Percentiles rank a stretch among this genome's conserved stretches.
phyloP scores from a whole-genome alignment of 2,797 vertebrate genomes.

The Neosilurus hyrtlii region DNA sequence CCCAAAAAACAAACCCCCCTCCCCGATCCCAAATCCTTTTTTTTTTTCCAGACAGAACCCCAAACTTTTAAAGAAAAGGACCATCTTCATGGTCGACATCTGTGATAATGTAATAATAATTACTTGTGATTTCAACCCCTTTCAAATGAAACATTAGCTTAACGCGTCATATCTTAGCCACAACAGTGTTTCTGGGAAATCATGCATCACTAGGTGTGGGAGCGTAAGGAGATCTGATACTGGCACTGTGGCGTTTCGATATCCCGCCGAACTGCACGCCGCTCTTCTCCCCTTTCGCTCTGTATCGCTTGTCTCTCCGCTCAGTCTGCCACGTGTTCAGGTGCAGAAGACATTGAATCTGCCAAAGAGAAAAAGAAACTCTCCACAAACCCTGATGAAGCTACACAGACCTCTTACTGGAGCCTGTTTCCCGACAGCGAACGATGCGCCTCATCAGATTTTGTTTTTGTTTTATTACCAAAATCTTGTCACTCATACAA shows the following conservation, averaged over 20 bases:
- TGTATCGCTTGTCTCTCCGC: slow-evolving; percentile 62
- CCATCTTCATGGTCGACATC: not conserved
- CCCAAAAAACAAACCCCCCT: not conserved
- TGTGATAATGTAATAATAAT: too few species aligned
- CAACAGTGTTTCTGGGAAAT: not conserved
- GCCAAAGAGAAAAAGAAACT: slow-evolving; percentile 60
- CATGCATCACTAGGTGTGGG: slow-evolving; percentile 46
- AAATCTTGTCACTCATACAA: slow-evolving; percentile 49
- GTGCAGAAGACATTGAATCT: slow-evolving; percentile 75
- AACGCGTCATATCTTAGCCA: not conserved
- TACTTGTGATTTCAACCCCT: not conserved
- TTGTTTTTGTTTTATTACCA: slow-evolving; percentile 59
- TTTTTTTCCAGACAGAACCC: not conserved
- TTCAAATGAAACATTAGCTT: slow-evolving; percentile 4
- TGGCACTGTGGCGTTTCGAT: slow-evolving; percentile 62
- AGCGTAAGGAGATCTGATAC: slow-evolving; percentile 65
- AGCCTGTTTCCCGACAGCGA: not conserved
- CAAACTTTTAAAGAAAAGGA: not conserved
- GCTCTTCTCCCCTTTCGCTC: slow-evolving; percentile 55
- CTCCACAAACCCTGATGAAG: slow-evolving; percentile 3
- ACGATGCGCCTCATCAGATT: not conserved
- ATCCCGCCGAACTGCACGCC: slow-evolving; percentile 62
- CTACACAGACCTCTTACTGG: not conserved
- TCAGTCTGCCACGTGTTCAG: slow-evolving; percentile 69
- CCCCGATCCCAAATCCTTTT: too few species aligned